phyloP scores from a whole-genome alignment of 2,113 vertebrate genomes.

The Dolichotis patagonum region DNA sequence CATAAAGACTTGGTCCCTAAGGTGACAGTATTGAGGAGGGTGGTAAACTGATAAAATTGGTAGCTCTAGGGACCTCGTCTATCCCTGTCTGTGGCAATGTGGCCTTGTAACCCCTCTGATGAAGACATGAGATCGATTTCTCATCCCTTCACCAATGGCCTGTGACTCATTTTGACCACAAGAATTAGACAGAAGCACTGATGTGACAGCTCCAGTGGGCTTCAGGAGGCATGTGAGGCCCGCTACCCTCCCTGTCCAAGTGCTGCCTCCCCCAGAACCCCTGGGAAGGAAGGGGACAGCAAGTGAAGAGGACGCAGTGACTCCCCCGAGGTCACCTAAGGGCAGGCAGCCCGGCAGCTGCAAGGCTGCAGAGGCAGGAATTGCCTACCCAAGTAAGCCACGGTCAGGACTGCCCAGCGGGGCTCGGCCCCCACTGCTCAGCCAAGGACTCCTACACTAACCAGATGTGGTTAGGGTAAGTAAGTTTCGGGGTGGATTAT shows the following conservation, averaged over 20 bases:
- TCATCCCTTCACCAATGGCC: background rate
- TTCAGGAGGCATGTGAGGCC: background rate
- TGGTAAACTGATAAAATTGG: background rate
- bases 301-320: fast-evolving
- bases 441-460: background rate
- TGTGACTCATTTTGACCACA: background rate
- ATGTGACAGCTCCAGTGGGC: background rate
- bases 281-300: background rate
- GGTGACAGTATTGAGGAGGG: background rate
- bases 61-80: background rate
- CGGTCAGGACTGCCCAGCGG: background rate
- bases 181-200: background rate
- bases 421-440: background rate
- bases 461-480: too few relatives aligned
- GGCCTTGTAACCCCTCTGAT: background rate
- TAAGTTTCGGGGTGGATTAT: background rate
- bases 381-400: background rate
- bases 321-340: background rate
- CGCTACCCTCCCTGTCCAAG: background rate
- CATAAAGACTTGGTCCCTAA: background rate
- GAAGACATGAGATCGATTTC: background rate
- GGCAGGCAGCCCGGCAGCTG: background rate
- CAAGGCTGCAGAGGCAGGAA: background rate
- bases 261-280: background rate
- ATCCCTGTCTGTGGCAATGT: background rate